Evolutionary conservation across 2,797 vertebrate species (phyloP), one percentile per base, ranked within the genome.

Genomic region (Antennarius maculatus): DNA sequence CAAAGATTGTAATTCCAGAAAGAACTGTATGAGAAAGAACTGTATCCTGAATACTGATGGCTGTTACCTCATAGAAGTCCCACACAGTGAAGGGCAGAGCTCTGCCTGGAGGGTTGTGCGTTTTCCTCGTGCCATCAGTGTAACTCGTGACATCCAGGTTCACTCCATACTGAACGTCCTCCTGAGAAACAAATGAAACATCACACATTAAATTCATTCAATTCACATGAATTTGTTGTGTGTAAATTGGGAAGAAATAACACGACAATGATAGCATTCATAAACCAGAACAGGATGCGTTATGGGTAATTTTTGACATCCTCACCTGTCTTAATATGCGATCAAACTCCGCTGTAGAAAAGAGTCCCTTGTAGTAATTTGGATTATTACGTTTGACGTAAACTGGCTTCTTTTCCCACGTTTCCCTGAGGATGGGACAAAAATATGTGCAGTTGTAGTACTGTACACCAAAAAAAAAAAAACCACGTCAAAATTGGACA

Each of bases 111-210:
- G 96, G 97, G 74, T 97, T 98, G 85, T 97, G 93, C 0, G 97
- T 99, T 85, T 97, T 94, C 68, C 97, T 93, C 61, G 91, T 91
- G 3, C 95, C 95, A 0, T 95, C 91, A 4, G 80, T 88, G 57
- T 96, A 97, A 86, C 97, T 98, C 1, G 98, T 98, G 13, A 99
- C 95, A n/a, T 99, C 98, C 80, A 99, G 88, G 76, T 99, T 97
- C 47, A 96, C 94, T 0, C 96, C 97, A 18, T 95, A 99, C 58
- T 92, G 95, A 67, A 99, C 94, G 4, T 93, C 76, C 16, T 96
- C 93, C 95, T 95, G 43, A 11, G 55, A 12, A 23, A 53, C 7
- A 62, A 45, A 8, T 1, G 31, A 34, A 3, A 34, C 31, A 3
- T 34, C 31, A 34, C 31, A 2, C 5, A 34, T 8, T 34, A 5